A percentile compares a stretch with the other conserved stretches of the same genome.
Conservation (phyloP, 2,888 invertebrate species). For the Epinotia bilunana region DNA sequence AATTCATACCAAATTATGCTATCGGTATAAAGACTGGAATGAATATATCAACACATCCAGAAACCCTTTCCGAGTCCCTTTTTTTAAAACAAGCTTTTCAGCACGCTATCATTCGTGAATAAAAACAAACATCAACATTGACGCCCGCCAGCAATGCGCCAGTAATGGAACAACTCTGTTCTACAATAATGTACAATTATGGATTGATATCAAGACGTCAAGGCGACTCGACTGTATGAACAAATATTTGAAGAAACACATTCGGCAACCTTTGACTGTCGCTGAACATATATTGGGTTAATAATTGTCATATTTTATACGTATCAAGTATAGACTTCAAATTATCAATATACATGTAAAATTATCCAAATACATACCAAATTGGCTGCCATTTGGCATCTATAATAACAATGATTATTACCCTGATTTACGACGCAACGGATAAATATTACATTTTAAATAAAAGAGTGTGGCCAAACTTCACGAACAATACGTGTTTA, state of each 20-base stretch:
- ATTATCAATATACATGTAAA: no score
- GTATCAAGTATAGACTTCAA: no score
- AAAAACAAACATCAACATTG: not conserved
- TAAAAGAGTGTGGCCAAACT: no score
- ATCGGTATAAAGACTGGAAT: no score
- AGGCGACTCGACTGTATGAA: constrained; percentile 2
- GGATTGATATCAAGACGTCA: not conserved
- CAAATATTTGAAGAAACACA: constrained; percentile 17
- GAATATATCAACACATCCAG: not conserved
- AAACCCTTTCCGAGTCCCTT: not conserved
- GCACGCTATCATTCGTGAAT: constrained; percentile 7
- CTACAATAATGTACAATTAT: constrained; percentile 1
- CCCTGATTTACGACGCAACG: no score
- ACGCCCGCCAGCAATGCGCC: not conserved
- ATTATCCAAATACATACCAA: no score
- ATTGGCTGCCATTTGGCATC: no score
- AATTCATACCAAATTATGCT: no score
- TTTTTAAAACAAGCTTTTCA: not conserved
- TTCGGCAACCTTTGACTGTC: constrained; percentile 19
- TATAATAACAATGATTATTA: no score
- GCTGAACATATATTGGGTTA: not conserved
- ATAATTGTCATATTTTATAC: no score
- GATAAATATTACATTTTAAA: no score
- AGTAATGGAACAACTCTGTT: constrained; percentile 8
- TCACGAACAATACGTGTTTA: no score